Evolutionary conservation across 2,113 vertebrate species (phyloP), one percentile per base, ranked within the genome.

Genomic region (Lethenteron camtschaticum): DNA sequence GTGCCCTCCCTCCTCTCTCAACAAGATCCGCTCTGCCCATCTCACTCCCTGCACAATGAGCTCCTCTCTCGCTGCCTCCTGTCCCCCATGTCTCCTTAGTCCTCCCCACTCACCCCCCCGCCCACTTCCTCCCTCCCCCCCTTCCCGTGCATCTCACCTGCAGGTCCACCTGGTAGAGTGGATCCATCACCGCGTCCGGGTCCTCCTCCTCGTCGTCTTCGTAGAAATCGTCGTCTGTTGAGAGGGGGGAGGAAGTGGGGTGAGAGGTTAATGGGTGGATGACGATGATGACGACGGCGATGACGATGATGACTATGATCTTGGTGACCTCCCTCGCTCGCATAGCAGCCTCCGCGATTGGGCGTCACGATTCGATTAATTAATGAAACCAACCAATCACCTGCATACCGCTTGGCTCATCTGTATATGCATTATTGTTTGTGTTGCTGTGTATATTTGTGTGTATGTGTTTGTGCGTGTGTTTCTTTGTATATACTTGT

Each of bases 181-280:
- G 94, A 75, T 99, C 92, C 79, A 94, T 96, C 77, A 99, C 80
- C 56, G 89, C 89, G 75, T 99, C 94, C 9, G 90, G 88, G 78
- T 99, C 94, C 0, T 99, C 91, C 58, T 96, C 92, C 72, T 95
- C 90, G 72, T 99, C 94, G 68, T 96, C 94, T 76, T 99, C 94
- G 70, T 95, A 96, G 79, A 89, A 96, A 80, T 96, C 90, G 14
- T 99, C 94, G 80, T 95, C 94, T 99, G 76, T 73, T 9, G 55
- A 78, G 7, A 69, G 18, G 6, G 60, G 4, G 18, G 60, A 14
- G 18, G 41, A 41, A 5, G 41, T 41, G 41, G 41, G 18, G 5
- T 66, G 60, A 18, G 14, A 14, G 14, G 14, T 66, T 14, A n/a
- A 66, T 66, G 18, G 14, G 18, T 14, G 60, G 14, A 66, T n/a